These are phyloP conservation scores for Ceyx margarethae DNA, from an alignment of 2,113 vertebrate species.

Conservation along the genomic window DNA sequence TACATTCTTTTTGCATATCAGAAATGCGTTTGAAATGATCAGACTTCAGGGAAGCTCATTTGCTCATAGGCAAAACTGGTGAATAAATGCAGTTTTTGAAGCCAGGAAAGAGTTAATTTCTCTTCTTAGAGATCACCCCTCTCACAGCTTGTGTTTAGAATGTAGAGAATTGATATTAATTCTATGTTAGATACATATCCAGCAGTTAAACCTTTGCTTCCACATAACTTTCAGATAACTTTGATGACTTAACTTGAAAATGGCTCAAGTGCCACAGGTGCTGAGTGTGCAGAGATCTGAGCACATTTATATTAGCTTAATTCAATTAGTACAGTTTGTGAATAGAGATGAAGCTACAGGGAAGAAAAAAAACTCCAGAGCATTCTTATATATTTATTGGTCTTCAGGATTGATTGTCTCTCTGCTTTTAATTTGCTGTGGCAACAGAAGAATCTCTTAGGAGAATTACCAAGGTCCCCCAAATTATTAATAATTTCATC, in stretches of 20 bases:
- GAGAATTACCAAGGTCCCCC: not conserved
- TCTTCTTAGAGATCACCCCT: not conserved
- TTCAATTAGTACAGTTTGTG: not conserved
- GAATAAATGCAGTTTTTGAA: not conserved
- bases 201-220: not conserved
- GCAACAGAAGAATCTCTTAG: not conserved
- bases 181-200: not conserved
- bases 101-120: not conserved
- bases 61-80: not conserved
- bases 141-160: not conserved
- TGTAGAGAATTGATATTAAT: not conserved
- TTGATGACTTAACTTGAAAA: not conserved
- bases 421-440: not conserved
- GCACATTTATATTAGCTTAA: not conserved
- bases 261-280: not conserved
- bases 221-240: not conserved
- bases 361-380: accelerated
- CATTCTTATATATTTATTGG: not conserved
- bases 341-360: not conserved
- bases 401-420: not conserved
- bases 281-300: not conserved
- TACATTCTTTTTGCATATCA: not conserved
- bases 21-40: not conserved
- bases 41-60: not conserved
- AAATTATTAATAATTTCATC: not conserved